These are phyloP conservation scores for Vultur gryphus DNA, from an alignment of 2,797 vertebrate species.

Conservation along the genomic window DNA sequence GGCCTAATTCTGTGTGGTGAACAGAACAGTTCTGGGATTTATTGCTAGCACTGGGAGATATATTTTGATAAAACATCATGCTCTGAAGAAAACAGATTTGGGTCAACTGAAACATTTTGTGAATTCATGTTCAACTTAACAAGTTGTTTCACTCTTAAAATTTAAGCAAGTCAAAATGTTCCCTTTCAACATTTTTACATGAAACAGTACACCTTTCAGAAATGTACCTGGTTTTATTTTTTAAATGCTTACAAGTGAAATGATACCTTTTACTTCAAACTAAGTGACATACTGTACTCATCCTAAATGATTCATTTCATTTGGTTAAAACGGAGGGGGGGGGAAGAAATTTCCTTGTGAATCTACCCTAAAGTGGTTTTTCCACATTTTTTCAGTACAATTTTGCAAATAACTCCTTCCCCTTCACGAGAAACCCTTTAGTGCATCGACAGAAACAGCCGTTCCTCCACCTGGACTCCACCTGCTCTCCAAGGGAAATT, in stretches of 20 bases:
- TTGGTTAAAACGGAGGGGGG: fast-evolving
- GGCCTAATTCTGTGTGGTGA: not conserved
- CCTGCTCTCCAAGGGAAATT: not conserved
- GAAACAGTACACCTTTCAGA: slow-evolving; percentile 5
- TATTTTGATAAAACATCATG: not conserved
- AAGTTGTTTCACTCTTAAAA: slow-evolving; percentile 45
- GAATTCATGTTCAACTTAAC: slow-evolving; percentile 27
- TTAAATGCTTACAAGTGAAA: slow-evolving; percentile 20
- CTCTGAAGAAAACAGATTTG: slow-evolving; percentile 50
- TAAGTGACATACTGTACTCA: not conserved
- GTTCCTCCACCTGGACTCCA: not conserved
- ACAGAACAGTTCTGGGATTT: not conserved
- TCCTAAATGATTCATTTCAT: not conserved
- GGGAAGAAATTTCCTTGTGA: not conserved
- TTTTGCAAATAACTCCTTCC: not conserved
- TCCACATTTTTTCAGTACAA: not conserved
- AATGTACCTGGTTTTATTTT: not conserved
- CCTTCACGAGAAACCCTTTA: not conserved
- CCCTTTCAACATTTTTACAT: slow-evolving; percentile 30
- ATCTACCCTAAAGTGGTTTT: not conserved
- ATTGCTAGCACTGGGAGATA: not conserved
- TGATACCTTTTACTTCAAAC: not conserved
- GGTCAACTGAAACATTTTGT: slow-evolving; percentile 33
- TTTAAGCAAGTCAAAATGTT: slow-evolving; percentile 21
- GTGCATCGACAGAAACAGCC: not conserved